Conservation (phyloP, 2,113 vertebrate genomes). For the Tiliqua scincoides region DNA sequence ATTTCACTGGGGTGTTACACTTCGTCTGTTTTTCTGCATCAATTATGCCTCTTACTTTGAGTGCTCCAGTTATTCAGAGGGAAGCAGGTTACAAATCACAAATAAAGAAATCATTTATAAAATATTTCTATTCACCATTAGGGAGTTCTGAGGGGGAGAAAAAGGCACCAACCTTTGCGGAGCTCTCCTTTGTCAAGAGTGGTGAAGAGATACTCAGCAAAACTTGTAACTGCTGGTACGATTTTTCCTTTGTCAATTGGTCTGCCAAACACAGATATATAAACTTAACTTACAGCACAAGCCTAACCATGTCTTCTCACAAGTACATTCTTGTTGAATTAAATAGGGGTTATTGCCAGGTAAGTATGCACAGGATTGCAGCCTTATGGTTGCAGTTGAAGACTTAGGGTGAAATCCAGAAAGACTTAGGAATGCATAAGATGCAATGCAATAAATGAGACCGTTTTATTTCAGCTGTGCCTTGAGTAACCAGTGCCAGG, state of each 20-base stretch:
- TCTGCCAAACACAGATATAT: conserved; percentile 69
- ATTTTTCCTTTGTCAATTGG: conserved; percentile 80
- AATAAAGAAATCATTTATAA: too few relatives aligned
- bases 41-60: too few relatives aligned
- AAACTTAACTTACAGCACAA: conserved; percentile 13
- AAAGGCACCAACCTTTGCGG: conserved; percentile 84
- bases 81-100: too few relatives aligned
- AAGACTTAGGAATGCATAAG: background rate
- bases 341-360: too few relatives aligned
- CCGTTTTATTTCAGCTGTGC: background rate
- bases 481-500: background rate
- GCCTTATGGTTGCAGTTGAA: background rate
- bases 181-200: conserved; percentile 76
- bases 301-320: too few relatives aligned
- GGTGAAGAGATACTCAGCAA: conserved; percentile 81
- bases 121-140: background rate
- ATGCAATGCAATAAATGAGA: background rate
- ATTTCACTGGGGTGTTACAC: too few relatives aligned
- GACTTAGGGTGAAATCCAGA: background rate
- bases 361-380: too few relatives aligned
- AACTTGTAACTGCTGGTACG: conserved; percentile 70
- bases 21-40: too few relatives aligned
- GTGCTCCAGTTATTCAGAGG: too few relatives aligned
- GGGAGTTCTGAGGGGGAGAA: conserved; percentile 30
- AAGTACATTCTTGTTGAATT: too few relatives aligned